Base-by-base conservation (phyloP, 2,888 invertebrate species). In the Chorisops tibialis region DNA sequence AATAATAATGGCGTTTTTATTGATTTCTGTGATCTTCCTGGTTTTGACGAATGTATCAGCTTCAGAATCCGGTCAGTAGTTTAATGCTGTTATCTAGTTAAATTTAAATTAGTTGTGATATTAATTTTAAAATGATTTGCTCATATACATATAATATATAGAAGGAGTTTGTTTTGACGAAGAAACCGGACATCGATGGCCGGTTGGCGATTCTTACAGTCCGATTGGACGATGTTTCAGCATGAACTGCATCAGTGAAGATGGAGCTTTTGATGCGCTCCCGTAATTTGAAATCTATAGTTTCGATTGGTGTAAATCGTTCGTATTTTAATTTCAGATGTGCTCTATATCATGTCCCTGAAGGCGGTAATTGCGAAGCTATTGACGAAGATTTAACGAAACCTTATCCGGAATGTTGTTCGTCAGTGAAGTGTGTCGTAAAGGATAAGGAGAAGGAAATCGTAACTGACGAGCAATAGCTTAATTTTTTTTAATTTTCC, bases 401-500 rank as follows among this genome's bases (percentile, higher is more conserved):
- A 50, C 51, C 60, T 18, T 60, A 60, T 43, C 60, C 60, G 6
- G 49, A 60, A n/a, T 60, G 60, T 19, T 60, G 60, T 51, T n/a
- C 60, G 6, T 49, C 48, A 11, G 37, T 59, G 21, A 49, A 39
- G 24, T 59, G 59, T 24, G 22, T 22, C n/a, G 49, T 22, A 22
- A 49, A 47, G 11, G 38, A 48, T 24, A 14, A 16, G n/a, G n/a
- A n/a, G n/a, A 41, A 41, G 14, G 41, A 2, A 41, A 5, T 1
- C 41, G 41, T 2, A 12, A 41, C 1, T 12, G 37, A 37, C 37
- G 37, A 37, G n/a, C n/a, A n/a, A n/a, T n/a, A n/a, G n/a, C n/a
- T n/a, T n/a, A n/a, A n/a, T n/a, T n/a, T n/a, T n/a, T n/a, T n/a
- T n/a, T n/a, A n/a, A n/a, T n/a, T n/a, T n/a, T n/a, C n/a, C n/a